These are phyloP conservation scores for Phyllostomus discolor DNA, from an alignment of 2,113 vertebrate species.

Conservation along the genomic window DNA sequence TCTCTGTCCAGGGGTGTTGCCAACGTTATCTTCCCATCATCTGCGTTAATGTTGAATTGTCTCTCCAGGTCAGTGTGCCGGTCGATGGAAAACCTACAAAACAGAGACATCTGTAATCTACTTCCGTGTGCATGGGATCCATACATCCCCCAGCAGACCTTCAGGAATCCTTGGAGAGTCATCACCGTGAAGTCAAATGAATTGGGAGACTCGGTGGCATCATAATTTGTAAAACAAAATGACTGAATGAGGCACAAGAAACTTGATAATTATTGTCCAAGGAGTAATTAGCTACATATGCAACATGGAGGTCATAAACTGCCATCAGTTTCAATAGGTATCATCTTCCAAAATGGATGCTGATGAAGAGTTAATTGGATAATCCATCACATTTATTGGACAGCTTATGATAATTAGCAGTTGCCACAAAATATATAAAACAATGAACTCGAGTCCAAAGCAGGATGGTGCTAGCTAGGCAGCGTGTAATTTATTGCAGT, in stretches of 20 bases:
- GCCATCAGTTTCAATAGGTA: conserved; percentile 77
- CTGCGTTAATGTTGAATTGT: conserved; percentile 97
- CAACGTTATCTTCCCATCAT: conserved; percentile 95
- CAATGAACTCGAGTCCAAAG: conserved; percentile 56
- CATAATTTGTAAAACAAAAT: conserved; percentile 77
- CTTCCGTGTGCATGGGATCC: conserved; percentile 54
- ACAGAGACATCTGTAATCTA: conserved; percentile 74
- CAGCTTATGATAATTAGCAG: conserved; percentile 76
- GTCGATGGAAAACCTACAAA: conserved; percentile 96
- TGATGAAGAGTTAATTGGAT: conserved; percentile 85
- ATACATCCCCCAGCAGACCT: conserved; percentile 50
- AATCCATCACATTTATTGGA: conserved; percentile 83
- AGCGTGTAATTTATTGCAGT: conserved; percentile 25
- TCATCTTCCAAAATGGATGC: conserved; percentile 75
- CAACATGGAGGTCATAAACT: conserved; percentile 78
- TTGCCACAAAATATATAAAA: conserved; percentile 72
- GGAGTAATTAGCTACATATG: conserved; percentile 84
- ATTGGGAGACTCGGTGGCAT: conserved; percentile 63
- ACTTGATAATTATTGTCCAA: conserved; percentile 84
- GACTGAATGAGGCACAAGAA: conserved; percentile 72
- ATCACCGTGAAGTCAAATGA: conserved; percentile 67
- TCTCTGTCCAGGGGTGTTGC: conserved; percentile 96
- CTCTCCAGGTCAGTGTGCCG: conserved; percentile 98
- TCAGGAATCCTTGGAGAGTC: conserved; percentile 65
- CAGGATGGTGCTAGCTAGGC: neutral